Conservation (phyloP, 2,797 vertebrate species). For the Babyrousa celebensis region DNA sequence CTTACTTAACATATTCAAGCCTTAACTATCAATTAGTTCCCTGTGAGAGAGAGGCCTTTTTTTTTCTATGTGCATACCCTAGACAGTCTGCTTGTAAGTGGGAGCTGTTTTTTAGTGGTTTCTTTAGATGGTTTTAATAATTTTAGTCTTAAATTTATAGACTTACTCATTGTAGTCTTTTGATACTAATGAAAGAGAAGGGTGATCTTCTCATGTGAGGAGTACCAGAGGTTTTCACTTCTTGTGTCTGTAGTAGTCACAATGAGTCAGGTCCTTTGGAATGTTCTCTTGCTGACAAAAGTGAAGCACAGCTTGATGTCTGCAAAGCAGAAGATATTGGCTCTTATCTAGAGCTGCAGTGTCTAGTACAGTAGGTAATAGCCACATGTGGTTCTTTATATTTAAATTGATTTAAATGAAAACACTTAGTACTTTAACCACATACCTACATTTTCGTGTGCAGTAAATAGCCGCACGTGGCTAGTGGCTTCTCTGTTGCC, state of each 20-base stretch:
- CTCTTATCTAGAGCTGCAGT: not conserved
- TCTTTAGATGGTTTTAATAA: slow-evolving; percentile 12
- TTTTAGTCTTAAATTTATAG: slow-evolving; percentile 55
- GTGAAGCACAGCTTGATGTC: not conserved
- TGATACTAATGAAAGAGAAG: slow-evolving; percentile 42
- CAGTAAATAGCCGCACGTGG: not conserved
- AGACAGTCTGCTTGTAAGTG: slow-evolving; percentile 8
- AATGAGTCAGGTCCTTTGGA: not conserved
- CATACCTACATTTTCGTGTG: not conserved
- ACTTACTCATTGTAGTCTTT: slow-evolving; percentile 23
- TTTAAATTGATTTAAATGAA: not conserved
- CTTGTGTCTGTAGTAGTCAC: not conserved
- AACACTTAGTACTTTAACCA: not conserved
- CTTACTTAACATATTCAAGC: not conserved
- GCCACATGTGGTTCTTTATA: not conserved
- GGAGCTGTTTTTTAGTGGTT: slow-evolving; percentile 41
- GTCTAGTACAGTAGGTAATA: not conserved
- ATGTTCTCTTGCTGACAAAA: not conserved
- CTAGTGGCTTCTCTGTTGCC: not conserved
- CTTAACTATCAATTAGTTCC: slow-evolving; percentile 34
- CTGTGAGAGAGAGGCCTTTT: slow-evolving; percentile 44
- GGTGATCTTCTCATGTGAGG: not conserved
- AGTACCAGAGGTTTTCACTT: not conserved
- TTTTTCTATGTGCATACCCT: not conserved
- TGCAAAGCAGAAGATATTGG: not conserved